Evolutionary conservation across 2,888 invertebrate species (phyloP), one percentile per base, ranked within the genome.

Genomic region (Ormia ochracea): DNA sequence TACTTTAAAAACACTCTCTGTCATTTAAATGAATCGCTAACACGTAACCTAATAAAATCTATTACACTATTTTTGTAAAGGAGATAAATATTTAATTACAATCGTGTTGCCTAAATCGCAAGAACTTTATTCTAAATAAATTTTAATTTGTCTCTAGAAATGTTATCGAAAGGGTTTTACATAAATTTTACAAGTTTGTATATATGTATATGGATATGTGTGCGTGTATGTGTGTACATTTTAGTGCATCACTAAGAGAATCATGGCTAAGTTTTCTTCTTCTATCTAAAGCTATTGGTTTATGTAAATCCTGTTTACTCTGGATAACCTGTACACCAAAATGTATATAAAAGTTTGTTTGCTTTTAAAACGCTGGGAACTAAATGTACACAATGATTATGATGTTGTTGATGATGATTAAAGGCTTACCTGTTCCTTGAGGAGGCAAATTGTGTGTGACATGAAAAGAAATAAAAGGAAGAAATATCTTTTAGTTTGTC

Each of bases 371-470:
- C 21, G 54, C 54, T 21, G 6, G 17, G 56, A 54, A 33, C 45
- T 33, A 45, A 28, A 43, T 68, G 56, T 56, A 56, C 41, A 9
- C 6, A 58, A 58, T 70, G 59, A 41, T 58, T 7, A 38, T 65
- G 56, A 43, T 65, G 9, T 12, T 28, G 14, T 17, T 38, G 28
- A 31, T 54, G 31, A 43, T 63, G n/a, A 17, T 56, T n/a, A 12
- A 65, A 45, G 9, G 43, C 75, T 76, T 76, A 76, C 75, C 75
- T 76, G 75, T 69, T 76, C 75, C 75, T 76, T 23, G 68, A 9
- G 9, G 12, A 23, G 3, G 1, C 1, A 59, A 75, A 75, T 61
- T 41, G 7, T 41, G 26, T 45, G 38, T 7, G 3, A 23, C 54
- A 68, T 68, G 68, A 56, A 68, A 68, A 68, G 31, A 68, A 33